Evolutionary conservation across 2,888 invertebrate species (phyloP).

Genomic region (Schizaphis graminum): DNA sequence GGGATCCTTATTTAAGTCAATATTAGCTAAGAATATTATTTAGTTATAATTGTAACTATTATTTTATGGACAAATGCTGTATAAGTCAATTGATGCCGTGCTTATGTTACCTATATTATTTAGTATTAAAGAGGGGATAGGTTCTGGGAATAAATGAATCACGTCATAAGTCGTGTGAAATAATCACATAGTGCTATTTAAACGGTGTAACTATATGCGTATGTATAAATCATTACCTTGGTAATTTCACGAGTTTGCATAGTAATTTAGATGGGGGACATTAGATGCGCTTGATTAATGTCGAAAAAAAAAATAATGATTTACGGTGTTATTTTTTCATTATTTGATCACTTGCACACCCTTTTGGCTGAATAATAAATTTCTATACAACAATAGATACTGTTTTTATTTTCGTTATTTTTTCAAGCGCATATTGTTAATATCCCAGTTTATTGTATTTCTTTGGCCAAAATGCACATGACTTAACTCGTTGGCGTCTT

Average conservation of each 20-base stretch:
- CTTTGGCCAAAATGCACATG: too few species aligned
- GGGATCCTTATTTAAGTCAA: not conserved
- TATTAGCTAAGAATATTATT: not conserved
- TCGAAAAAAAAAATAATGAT: not conserved
- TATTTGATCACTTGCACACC: not conserved
- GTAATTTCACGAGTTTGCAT: not conserved
- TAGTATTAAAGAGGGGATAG: not conserved
- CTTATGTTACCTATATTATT: not conserved
- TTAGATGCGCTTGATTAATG: not conserved
- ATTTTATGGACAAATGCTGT: not conserved
- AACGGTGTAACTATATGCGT: not conserved
- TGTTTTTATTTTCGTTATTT: not conserved
- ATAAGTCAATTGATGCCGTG: not conserved
- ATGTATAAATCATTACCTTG: not conserved
- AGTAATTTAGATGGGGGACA: not conserved
- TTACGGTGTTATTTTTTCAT: slow-evolving; percentile 1
- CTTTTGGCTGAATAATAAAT: not conserved
- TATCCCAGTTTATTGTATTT: not conserved
- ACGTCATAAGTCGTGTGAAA: not conserved
- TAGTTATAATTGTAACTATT: not conserved
- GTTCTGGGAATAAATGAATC: not conserved
- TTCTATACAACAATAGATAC: not conserved
- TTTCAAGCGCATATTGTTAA: not conserved
- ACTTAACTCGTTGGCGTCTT: not conserved
- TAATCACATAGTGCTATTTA: not conserved